Conservation (phyloP, 2,113 vertebrate genomes). For the Pandion haliaetus region DNA sequence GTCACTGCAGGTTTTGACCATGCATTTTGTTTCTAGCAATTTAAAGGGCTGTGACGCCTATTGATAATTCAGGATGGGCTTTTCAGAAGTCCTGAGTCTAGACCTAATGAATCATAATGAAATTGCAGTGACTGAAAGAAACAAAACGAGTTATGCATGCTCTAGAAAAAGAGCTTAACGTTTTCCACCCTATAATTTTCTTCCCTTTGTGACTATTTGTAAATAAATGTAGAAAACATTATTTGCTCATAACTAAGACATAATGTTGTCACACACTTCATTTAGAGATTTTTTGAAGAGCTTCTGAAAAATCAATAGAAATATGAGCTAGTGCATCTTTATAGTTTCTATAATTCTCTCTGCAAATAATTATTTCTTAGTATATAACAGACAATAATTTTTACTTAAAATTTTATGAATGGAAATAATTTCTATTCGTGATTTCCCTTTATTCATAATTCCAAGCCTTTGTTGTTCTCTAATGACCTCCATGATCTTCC, state of each 20-base stretch:
- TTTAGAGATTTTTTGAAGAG: background rate
- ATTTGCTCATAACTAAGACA: background rate
- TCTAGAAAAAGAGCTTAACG: background rate
- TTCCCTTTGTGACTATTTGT: background rate
- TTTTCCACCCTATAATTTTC: background rate
- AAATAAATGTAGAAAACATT: background rate
- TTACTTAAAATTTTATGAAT: background rate
- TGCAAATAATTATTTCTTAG: background rate
- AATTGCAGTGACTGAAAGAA: background rate
- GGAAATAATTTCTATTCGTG: background rate
- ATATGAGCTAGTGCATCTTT: background rate
- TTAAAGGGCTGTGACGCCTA: background rate
- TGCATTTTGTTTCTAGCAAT: background rate
- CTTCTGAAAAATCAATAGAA: background rate
- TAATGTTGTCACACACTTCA: background rate
- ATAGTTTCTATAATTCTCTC: background rate
- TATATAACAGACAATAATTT: background rate
- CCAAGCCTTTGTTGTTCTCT: background rate
- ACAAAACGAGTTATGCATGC: background rate
- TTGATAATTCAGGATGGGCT: background rate
- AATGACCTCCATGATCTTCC: background rate
- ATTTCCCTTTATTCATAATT: background rate
- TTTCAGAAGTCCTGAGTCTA: background rate
- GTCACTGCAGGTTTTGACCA: background rate
- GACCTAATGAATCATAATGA: background rate